phyloP scores from a whole-genome alignment of 92 coral and sea anemone species.

The Ricordea florida region DNA sequence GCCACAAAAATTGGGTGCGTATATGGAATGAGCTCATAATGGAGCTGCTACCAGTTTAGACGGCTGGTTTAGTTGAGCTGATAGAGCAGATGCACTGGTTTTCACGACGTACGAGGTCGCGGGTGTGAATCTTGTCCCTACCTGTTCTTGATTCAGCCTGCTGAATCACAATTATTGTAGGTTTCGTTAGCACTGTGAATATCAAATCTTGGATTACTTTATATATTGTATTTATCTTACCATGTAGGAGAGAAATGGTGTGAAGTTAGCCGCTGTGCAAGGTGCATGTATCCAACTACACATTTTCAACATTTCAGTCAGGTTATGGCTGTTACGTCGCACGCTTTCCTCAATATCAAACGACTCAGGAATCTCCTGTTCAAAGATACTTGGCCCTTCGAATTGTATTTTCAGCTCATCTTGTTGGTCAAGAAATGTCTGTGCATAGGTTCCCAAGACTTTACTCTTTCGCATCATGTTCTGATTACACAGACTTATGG shows the following conservation, averaged over 20 bases:
- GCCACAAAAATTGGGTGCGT: too few relatives aligned
- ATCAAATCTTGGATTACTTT: too few relatives aligned
- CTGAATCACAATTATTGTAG: too few relatives aligned
- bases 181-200: neutral
- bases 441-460: constrained; percentile 66
- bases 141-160: too few relatives aligned
- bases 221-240: neutral
- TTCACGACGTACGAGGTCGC: too few relatives aligned
- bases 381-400: neutral
- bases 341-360: constrained; percentile 49
- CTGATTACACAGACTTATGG: constrained; percentile 71
- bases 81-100: too few relatives aligned
- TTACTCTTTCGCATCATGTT: constrained; percentile 67
- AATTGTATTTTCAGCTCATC: neutral
- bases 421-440: constrained; percentile 60
- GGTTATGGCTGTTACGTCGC: constrained; percentile 24
- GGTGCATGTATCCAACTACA: constrained; percentile 3
- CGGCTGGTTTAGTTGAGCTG: too few relatives aligned
- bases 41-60: too few relatives aligned
- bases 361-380: neutral
- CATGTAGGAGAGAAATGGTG: constrained; percentile 26
- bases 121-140: too few relatives aligned
- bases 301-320: constrained; percentile 37
- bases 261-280: constrained; percentile 42
- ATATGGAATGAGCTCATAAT: too few relatives aligned